Evolutionary conservation across 2,888 invertebrate genomes (phyloP).

Genomic region (Octodonta nipae): DNA sequence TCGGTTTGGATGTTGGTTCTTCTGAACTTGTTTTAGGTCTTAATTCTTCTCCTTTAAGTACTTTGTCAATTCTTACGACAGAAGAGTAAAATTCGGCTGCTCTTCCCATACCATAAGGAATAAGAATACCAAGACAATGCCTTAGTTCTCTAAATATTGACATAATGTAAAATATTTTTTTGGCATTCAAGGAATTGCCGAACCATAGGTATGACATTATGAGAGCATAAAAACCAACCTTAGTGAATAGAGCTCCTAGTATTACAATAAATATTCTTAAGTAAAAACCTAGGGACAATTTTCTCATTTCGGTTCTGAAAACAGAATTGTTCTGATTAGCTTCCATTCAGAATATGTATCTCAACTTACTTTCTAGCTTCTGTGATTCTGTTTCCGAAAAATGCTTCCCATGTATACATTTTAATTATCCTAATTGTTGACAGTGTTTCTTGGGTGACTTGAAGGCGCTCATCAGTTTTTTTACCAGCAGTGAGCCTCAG

Average conservation of each 20-base stretch:
- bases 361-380: conserved; percentile 8
- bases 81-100: conserved; percentile 21
- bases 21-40: conserved; percentile 6
- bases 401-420: conserved; percentile 26
- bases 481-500: conserved; percentile 23
- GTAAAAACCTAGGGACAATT: conserved; percentile 31
- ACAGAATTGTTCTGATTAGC: background rate
- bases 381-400: conserved; percentile 14
- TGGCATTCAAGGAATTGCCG: conserved; percentile 18
- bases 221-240: conserved; percentile 19
- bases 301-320: conserved; percentile 51
- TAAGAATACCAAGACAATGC: conserved; percentile 74
- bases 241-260: conserved; percentile 22
- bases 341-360: background rate
- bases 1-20: conserved; percentile 7
- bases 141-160: conserved; percentile 31
- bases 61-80: conserved; percentile 15
- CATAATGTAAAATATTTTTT: conserved; percentile 16
- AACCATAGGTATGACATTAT: conserved; percentile 20
- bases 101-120: conserved; percentile 54
- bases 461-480: conserved; percentile 22
- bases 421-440: conserved; percentile 24
- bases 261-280: conserved; percentile 25
- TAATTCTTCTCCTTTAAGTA: conserved; percentile 12
- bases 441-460: conserved; percentile 22